Evolutionary conservation across 1,140 invertebrate genomes (phyloP), one percentile per base, ranked within the genome.

Genomic region (Papilio glaucus): DNA sequence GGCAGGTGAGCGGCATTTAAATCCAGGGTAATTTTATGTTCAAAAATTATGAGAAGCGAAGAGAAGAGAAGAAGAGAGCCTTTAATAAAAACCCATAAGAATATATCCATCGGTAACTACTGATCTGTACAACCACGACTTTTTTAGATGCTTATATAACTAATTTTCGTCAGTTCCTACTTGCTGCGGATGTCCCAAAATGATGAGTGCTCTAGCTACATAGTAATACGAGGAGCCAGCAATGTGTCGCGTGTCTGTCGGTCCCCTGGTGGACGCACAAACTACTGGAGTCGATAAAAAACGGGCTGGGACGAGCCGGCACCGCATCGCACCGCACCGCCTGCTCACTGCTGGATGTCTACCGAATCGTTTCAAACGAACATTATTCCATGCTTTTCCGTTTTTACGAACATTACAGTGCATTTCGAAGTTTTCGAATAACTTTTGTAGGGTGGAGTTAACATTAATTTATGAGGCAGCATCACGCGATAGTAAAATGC

Each of bases 351-450:
- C 37, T 41, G 62, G 24, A 38, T 37, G 33, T 68, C 60, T 77
- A 75, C 70, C 75, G 65, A 77, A 77, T 74, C 41, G 41, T 63
- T 65, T 75, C 65, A 72, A 77, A 80, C 80, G 49, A 57, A 57
- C 49, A 6, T 57, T 57, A 57, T 26, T 13, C 49, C 18, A 26
- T 21, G 21, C n/a, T 57, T 24, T 13, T 57, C 49, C 21, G 18
- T 57, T 53, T 45, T 26, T 24, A 57, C 21, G 49, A 5, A 57
- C 18, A 57, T 24, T 57, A 57, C 15, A 57, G 21, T 57, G 49
- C 49, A 57, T 57, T 57, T 57, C 9, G 24, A 57, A 57, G 49
- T 57, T 57, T 24, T 57, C 49, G 1, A 57, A 57, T 24, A 13
- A 57, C 49, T 53, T 21, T 5, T 18, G 18, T 3, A 49, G 15